These are phyloP conservation scores for Montipora foliosa DNA, from an alignment of 64 coral and sea anemone species.

Conservation along the genomic window DNA sequence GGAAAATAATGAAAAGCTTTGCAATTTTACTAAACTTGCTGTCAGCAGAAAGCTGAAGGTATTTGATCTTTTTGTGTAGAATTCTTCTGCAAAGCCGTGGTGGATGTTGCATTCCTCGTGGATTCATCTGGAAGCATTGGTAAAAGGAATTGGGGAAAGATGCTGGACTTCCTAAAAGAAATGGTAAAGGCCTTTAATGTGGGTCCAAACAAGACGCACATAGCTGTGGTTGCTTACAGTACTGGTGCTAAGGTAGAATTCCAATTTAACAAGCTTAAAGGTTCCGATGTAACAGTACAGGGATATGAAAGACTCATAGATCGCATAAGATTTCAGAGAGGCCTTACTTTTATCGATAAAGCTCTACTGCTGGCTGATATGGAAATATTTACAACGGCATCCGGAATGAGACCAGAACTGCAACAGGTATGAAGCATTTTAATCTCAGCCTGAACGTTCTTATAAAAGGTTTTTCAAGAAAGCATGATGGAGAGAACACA, in stretches of 20 bases:
- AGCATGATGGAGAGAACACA: no score
- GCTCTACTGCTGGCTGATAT: constrained; percentile 63
- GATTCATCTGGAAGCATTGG: constrained; percentile 92
- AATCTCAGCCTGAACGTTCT: no score
- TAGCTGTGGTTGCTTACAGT: constrained; percentile 75
- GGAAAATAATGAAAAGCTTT: no score
- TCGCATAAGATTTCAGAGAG: constrained; percentile 48
- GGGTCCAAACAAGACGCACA: constrained; percentile 61
- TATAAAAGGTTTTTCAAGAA: no score
- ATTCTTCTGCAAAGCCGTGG: constrained; percentile 43
- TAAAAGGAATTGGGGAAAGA: constrained; percentile 33
- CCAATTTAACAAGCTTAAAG: constrained; percentile 22
- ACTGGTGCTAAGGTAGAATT: constrained; percentile 48
- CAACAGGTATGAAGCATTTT: constrained; percentile 56
- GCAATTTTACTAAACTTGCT: no score
- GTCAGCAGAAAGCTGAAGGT: neutral
- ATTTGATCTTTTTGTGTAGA: constrained; percentile 14
- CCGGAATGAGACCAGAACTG: constrained; percentile 70
- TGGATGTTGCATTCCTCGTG: constrained; percentile 79
- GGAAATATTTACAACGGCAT: constrained; percentile 39
- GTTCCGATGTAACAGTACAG: neutral
- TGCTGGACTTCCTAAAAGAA: constrained; percentile 62
- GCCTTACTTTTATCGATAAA: constrained; percentile 82
- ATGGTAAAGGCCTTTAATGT: constrained; percentile 57
- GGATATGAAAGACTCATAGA: constrained; percentile 3